phyloP scores from a whole-genome alignment of 2,888 invertebrate species.

The Subacronicta megacephala region DNA sequence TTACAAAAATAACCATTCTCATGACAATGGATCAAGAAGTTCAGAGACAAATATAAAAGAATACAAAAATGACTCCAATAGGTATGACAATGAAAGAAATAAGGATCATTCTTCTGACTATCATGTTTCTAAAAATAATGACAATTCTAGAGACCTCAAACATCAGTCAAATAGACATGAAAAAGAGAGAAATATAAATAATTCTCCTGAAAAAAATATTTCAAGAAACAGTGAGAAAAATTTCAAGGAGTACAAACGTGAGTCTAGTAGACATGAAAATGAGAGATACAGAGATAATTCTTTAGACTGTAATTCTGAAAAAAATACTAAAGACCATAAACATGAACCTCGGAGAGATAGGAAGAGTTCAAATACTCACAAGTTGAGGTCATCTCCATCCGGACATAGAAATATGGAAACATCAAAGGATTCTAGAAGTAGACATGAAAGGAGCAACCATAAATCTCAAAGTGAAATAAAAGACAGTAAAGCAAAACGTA shows the following conservation, averaged over 20 bases:
- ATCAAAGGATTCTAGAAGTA: constrained; percentile 35
- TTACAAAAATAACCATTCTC: constrained; percentile 30
- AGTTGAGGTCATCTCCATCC: constrained; percentile 36
- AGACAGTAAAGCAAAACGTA: constrained; percentile 42
- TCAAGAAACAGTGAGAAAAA: constrained; percentile 41
- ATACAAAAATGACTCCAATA: constrained; percentile 26
- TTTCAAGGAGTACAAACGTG: constrained; percentile 29
- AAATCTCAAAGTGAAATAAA: constrained; percentile 27
- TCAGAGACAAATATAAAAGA: constrained; percentile 28
- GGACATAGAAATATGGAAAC: constrained; percentile 33
- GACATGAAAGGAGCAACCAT: constrained; percentile 21
- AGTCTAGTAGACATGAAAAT: constrained; percentile 31
- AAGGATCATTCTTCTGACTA: constrained; percentile 24
- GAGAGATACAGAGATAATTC: constrained; percentile 28
- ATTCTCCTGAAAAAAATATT: constrained; percentile 22
- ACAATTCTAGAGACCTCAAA: constrained; percentile 30
- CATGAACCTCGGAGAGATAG: constrained; percentile 28
- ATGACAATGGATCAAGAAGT: constrained; percentile 35
- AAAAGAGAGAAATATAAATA: constrained; percentile 31
- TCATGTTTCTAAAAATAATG: constrained; percentile 25
- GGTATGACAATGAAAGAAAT: constrained; percentile 29
- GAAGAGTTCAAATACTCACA: constrained; percentile 26
- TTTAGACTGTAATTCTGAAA: constrained; percentile 31
- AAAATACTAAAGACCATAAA: constrained; percentile 24
- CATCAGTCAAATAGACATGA: constrained; percentile 31